Percentiles rank a stretch among this genome's conserved stretches.
These are phyloP conservation scores for Thripadectes ignobilis DNA, from an alignment of 2,797 vertebrate genomes.

Conservation along the genomic window DNA sequence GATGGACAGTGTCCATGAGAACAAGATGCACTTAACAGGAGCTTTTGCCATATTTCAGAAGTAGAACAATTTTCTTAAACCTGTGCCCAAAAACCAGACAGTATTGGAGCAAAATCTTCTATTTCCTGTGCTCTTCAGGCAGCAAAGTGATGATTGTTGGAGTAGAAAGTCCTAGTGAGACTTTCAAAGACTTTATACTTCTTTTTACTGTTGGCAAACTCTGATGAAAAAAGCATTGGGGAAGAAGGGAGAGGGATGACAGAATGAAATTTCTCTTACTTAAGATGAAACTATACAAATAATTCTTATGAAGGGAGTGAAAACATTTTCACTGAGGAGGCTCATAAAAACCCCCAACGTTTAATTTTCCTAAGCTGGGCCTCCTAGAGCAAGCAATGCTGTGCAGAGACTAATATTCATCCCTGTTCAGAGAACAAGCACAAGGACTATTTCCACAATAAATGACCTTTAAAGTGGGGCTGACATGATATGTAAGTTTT, in stretches of 20 bases:
- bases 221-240: not conserved
- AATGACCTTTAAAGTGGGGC: conserved; percentile 3
- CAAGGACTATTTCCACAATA: conserved; percentile 10
- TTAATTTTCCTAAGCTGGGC: not conserved
- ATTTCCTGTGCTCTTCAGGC: not conserved
- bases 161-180: not conserved
- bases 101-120: not conserved
- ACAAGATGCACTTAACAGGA: not conserved
- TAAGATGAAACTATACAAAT: conserved; percentile 6
- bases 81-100: not conserved
- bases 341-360: not conserved
- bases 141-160: not conserved
- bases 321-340: not conserved
- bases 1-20: not conserved
- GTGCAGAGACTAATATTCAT: not conserved
- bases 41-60: not conserved
- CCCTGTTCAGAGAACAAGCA: not conserved
- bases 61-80: not conserved
- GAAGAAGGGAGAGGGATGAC: not conserved
- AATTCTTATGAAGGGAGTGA: not conserved
- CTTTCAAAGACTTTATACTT: not conserved
- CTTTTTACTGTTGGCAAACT: not conserved
- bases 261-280: not conserved
- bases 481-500: not conserved
- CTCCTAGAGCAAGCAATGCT: not conserved